Conservation (phyloP, 1,140 invertebrate species). For the Amyelois transitella region DNA sequence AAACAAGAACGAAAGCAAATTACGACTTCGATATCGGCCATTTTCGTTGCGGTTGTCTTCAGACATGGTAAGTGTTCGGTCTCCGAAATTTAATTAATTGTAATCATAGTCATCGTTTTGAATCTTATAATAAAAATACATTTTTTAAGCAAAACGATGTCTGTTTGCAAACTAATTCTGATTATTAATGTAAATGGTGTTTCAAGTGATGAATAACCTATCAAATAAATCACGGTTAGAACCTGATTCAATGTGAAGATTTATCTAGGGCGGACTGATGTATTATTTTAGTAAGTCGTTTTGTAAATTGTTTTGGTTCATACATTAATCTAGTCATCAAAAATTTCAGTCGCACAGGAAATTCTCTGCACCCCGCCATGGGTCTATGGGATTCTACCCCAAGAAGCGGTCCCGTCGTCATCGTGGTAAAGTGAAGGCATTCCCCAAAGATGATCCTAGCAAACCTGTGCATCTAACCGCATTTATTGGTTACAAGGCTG, state of each 20-base stretch:
- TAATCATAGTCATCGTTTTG: not conserved
- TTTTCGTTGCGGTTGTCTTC: constrained; percentile 56
- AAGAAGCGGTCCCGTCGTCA: constrained; percentile 97
- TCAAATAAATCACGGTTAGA: constrained; percentile 63
- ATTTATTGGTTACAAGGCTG: constrained; percentile 99
- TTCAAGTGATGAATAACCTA: constrained; percentile 58
- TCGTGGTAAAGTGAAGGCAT: constrained; percentile 99
- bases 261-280: constrained; percentile 72
- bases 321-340: not conserved
- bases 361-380: constrained; percentile 99
- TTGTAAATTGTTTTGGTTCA: not conserved
- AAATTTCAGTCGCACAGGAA: constrained; percentile 97
- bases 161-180: not conserved
- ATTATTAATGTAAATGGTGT: not conserved
- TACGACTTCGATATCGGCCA: constrained; percentile 42
- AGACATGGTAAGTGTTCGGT: constrained; percentile 48
- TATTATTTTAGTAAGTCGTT: not conserved
- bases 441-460: constrained; percentile 97
- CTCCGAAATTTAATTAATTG: not conserved
- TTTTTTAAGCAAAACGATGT: not conserved
- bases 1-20: not conserved
- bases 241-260: constrained; percentile 68
- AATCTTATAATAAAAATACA: too few relatives aligned
- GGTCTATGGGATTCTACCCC: constrained; percentile 99
- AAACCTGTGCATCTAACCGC: constrained; percentile 99